Conservation (phyloP, 64 coral and sea anemone genomes). For the Pocillopora verrucosa region DNA sequence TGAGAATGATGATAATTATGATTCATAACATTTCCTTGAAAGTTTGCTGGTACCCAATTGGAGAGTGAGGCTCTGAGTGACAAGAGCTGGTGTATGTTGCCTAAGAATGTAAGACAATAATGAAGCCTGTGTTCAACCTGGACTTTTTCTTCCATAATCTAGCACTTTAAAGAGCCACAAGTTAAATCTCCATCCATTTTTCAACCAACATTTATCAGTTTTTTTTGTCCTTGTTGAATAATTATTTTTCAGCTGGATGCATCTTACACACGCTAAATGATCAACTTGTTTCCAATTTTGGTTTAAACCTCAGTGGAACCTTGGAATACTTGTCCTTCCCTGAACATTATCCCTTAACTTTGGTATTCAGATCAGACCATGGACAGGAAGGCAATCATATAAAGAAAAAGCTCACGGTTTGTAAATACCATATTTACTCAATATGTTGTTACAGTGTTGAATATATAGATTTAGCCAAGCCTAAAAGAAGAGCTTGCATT, state of each 20-base stretch:
- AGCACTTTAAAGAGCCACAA: not conserved
- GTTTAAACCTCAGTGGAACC: conserved; percentile 21
- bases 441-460: not conserved
- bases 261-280: conserved; percentile 69
- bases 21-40: no score
- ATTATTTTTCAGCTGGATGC: conserved; percentile 53
- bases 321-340: not conserved
- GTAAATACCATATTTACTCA: not conserved
- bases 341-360: conserved; percentile 46
- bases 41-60: no score
- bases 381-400: not conserved
- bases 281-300: conserved; percentile 17
- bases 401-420: conserved; percentile 55
- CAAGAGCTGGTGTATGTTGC: no score
- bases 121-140: no score
- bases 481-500: no score
- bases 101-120: no score
- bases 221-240: not conserved
- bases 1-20: no score
- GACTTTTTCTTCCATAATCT: not conserved
- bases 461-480: no score
- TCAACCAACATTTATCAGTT: not conserved
- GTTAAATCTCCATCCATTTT: no score
- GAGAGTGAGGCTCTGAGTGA: no score
- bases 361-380: conserved; percentile 56